Evolutionary conservation across 2,113 vertebrate species (phyloP).

Genomic region (Neodontobutis hainanensis): DNA sequence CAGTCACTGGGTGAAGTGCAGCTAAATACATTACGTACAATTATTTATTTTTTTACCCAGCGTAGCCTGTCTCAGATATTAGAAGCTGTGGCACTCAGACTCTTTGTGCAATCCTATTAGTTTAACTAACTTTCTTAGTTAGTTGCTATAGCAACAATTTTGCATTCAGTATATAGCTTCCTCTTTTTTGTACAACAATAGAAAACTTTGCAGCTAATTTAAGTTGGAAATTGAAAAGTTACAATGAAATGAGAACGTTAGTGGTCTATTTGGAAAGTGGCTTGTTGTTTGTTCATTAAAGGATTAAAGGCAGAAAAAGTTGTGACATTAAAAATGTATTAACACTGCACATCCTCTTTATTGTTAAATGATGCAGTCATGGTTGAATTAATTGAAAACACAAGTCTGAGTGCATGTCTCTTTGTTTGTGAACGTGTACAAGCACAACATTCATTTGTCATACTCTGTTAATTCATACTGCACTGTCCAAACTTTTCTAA

Average conservation of each 20-base stretch:
- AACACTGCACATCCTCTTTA: conserved; percentile 14
- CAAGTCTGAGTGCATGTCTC: not conserved
- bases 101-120: too few species aligned
- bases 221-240: conserved; percentile 11
- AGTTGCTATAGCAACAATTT: not conserved
- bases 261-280: not conserved
- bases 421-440: conserved; percentile 15
- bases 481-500: conserved; percentile 31
- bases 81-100: too few species aligned
- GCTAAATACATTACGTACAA: not conserved
- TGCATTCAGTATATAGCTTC: too few species aligned
- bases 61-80: too few species aligned
- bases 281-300: conserved; percentile 18
- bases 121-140: not conserved
- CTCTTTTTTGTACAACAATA: not conserved
- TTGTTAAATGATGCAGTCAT: conserved; percentile 19
- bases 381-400: conserved; percentile 47
- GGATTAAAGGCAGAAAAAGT: conserved; percentile 29
- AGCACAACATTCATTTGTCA: conserved; percentile 42
- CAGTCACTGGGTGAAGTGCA: not conserved
- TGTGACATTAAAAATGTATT: conserved; percentile 43
- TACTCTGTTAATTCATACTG: conserved; percentile 49
- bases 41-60: too few species aligned
- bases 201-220: not conserved
- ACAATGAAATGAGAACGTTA: not conserved